These are phyloP conservation scores for Aplysina aerophoba DNA, from an alignment of 37 sponge, comb jelly and placozoan genomes.

Conservation along the genomic window DNA sequence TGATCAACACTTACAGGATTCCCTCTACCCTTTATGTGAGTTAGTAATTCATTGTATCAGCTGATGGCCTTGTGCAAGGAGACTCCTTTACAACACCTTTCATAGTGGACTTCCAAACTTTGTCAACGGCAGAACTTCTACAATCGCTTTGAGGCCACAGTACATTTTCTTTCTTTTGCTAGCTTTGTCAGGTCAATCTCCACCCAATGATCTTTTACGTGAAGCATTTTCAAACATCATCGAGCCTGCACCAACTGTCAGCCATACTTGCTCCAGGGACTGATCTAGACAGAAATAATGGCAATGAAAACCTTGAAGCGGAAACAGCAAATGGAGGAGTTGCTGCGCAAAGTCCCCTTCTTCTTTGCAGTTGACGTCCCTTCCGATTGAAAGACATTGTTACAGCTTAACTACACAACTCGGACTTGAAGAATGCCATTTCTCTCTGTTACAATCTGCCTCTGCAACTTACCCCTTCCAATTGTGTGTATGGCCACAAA, in stretches of 20 bases:
- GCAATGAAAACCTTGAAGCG: background rate
- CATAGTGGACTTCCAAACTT: constrained; percentile 1
- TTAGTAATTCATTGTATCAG: background rate
- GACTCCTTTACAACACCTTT: background rate
- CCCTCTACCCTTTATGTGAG: constrained; percentile 9
- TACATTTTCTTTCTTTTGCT: background rate
- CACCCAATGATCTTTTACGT: background rate
- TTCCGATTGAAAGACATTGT: constrained; percentile 7
- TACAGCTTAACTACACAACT: no score
- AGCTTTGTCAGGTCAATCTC: background rate
- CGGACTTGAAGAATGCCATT: no score
- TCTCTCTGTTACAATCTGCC: background rate
- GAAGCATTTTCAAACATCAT: background rate
- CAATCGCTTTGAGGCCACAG: background rate
- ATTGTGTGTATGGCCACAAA: constrained; percentile 12
- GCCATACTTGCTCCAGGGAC: background rate
- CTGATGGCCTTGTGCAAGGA: background rate
- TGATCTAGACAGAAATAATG: background rate
- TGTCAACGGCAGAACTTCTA: background rate
- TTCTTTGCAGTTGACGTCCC: background rate
- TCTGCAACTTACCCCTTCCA: constrained; percentile 11
- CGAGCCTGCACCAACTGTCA: background rate
- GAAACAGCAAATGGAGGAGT: constrained; percentile 11
- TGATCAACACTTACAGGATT: constrained; percentile 15
- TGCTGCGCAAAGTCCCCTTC: background rate